These are phyloP conservation scores for Chironomus riparius DNA, from an alignment of 2,888 invertebrate genomes.

Conservation along the genomic window DNA sequence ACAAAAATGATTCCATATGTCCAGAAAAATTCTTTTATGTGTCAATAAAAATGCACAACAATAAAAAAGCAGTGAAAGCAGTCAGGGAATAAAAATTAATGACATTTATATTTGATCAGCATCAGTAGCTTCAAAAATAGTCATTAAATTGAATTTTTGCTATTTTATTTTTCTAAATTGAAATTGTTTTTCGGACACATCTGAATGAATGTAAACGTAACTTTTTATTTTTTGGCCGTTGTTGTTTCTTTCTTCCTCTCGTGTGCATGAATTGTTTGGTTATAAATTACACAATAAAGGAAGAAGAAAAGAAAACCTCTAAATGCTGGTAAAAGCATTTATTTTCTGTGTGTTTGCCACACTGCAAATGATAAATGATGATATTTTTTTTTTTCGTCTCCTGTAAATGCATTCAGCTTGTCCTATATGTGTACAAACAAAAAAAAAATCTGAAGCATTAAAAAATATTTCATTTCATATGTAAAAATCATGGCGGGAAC, in stretches of 20 bases:
- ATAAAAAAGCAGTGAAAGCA: not conserved
- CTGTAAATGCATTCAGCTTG: no score
- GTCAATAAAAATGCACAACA: no score
- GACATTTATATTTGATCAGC: slow-evolving; percentile 23
- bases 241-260: not conserved
- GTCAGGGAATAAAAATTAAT: slow-evolving; percentile 21
- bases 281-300: not conserved
- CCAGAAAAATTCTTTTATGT: slow-evolving; percentile 3
- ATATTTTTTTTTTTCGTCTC: no score
- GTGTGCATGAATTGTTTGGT: not conserved
- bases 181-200: no score
- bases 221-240: no score
- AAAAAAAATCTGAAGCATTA: no score
- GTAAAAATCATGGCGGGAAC: no score
- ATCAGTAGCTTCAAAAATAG: not conserved
- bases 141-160: no score
- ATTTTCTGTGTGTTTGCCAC: not conserved
- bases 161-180: no score
- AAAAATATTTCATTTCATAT: no score
- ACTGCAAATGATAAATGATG: slow-evolving; percentile 16
- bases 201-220: no score
- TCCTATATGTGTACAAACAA: no score
- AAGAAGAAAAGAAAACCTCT: not conserved
- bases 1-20: slow-evolving; percentile 14
- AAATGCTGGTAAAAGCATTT: slow-evolving; percentile 22